phyloP scores from a whole-genome alignment of 2,888 invertebrate genomes.

The Hydrotaea cyrtoneurina region DNA sequence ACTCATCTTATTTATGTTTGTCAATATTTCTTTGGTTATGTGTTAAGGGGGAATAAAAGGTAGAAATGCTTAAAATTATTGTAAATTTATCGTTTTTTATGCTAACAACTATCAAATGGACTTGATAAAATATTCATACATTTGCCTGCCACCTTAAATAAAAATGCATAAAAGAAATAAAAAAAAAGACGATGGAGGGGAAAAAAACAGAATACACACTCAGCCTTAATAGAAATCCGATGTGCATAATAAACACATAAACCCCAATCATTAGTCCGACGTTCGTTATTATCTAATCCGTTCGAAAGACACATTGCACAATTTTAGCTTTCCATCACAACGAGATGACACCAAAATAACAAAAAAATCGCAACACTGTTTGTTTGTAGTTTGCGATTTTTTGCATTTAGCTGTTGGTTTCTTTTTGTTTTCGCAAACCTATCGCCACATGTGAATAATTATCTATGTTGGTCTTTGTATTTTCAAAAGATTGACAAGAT shows the following conservation, averaged over 20 bases:
- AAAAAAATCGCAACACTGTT: background rate
- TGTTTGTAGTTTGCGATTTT: background rate
- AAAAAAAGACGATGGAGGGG: background rate
- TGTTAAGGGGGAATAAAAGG: too few relatives aligned
- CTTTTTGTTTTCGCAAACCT: background rate
- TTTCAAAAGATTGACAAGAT: background rate
- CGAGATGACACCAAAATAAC: background rate
- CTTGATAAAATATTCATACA: background rate
- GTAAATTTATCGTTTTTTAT: too few relatives aligned
- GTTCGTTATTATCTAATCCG: background rate
- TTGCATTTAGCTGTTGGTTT: background rate
- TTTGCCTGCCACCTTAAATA: background rate
- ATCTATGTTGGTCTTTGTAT: background rate
- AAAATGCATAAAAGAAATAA: conserved; percentile 4
- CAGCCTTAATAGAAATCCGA: too few relatives aligned
- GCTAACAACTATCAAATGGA: background rate
- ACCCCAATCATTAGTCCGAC: background rate
- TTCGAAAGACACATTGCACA: background rate
- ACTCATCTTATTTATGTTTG: too few relatives aligned
- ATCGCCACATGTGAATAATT: background rate
- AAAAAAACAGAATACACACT: too few relatives aligned
- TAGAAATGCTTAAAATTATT: too few relatives aligned
- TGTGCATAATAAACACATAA: background rate
- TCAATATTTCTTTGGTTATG: too few relatives aligned
- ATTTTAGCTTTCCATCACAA: conserved; percentile 5